Percentiles rank a stretch among this genome's conserved stretches.
These are phyloP conservation scores for Ammodytes dubius DNA, from an alignment of 2,113 vertebrate genomes.

Conservation along the genomic window DNA sequence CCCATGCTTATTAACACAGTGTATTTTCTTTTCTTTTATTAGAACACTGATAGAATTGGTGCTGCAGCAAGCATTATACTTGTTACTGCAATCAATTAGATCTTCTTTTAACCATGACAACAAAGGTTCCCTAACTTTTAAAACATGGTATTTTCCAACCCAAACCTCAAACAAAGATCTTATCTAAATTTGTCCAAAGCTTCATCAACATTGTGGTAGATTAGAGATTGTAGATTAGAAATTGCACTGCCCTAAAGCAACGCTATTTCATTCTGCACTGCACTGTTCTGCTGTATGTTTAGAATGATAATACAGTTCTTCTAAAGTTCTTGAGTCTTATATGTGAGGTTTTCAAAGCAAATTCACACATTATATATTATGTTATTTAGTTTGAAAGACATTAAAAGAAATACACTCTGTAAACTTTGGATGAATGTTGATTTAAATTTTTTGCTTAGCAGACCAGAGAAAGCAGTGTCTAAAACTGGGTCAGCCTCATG, in stretches of 20 bases:
- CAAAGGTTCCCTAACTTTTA: not conserved
- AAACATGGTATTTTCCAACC: not conserved
- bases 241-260: too few species aligned
- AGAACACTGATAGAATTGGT: too few species aligned
- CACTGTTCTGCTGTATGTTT: too few species aligned
- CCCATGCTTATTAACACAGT: too few species aligned
- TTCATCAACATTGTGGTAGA: not conserved
- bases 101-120: not conserved
- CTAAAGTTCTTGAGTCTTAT: not conserved
- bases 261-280: too few species aligned
- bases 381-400: not conserved
- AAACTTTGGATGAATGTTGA: not conserved
- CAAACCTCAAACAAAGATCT: not conserved
- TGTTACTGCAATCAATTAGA: not conserved
- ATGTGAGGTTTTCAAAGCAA: not conserved
- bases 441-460: not conserved
- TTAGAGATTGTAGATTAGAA: not conserved
- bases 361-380: not conserved
- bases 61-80: too few species aligned
- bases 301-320: too few species aligned
- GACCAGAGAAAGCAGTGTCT: not conserved
- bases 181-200: not conserved
- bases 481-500: conserved; percentile 38
- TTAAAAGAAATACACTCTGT: not conserved
- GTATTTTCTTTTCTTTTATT: not conserved